Conservation (phyloP, 2,113 vertebrate species). For the Cichladusa arquata region DNA sequence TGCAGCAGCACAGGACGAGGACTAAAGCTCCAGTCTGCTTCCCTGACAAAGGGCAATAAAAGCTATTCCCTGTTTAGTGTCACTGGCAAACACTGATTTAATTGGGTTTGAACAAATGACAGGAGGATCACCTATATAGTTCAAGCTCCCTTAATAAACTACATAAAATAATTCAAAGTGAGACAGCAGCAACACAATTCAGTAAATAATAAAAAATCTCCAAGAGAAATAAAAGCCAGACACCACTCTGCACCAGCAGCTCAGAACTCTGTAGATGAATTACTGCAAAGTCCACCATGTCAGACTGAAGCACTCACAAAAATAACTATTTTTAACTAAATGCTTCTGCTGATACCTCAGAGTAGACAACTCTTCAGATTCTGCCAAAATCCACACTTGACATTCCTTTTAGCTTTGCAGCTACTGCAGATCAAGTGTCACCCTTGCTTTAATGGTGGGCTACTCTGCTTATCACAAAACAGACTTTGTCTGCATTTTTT, state of each 20-base stretch:
- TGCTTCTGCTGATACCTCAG: not conserved
- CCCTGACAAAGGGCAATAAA: not conserved
- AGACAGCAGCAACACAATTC: not conserved
- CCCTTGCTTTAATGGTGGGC: not conserved
- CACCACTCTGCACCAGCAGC: not conserved
- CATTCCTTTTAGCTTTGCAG: not conserved
- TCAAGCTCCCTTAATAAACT: not conserved
- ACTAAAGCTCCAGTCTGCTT: not conserved
- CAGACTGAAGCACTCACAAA: not conserved
- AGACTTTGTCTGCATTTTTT: not conserved
- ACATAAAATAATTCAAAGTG: not conserved
- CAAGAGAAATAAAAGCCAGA: not conserved
- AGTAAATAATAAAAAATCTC: not conserved
- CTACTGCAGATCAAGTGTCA: not conserved
- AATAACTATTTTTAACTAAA: not conserved
- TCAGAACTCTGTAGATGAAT: not conserved
- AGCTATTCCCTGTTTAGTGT: not conserved
- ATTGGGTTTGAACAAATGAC: not conserved
- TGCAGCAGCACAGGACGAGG: not conserved
- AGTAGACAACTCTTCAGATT: not conserved
- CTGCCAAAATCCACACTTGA: not conserved
- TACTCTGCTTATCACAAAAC: not conserved
- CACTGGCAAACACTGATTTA: not conserved
- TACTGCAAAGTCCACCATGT: not conserved
- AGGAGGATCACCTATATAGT: not conserved